Base-by-base conservation (phyloP, 1,140 invertebrate genomes). In the Temnothorax longispinosus region DNA sequence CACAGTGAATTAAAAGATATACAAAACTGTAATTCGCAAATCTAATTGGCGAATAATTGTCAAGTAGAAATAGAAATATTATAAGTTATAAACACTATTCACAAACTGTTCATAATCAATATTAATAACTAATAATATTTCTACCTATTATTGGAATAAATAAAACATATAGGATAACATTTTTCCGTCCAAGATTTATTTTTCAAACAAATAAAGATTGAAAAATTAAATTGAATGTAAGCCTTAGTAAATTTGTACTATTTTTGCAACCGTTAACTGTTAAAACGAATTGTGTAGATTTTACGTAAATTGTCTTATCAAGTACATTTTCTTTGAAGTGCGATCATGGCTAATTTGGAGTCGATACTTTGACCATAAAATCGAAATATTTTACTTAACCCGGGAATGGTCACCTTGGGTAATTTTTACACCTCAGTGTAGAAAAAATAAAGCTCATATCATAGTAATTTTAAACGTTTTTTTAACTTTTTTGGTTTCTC, bases 221-320 rank as follows among this genome's bases (percentile, higher is more conserved):
- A 54, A 74, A 32, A 74, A 38, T 74, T 38, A 74, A 54, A 2
- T 74, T n/a, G 18, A 74, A 74, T n/a, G 32, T 72, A 72, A 72
- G 2, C 5, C 15, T 41, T 21, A 38, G 38, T 38, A 64, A 64
- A 64, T 64, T 64, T 35, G 13, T 18, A 52, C 3, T 41, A 6
- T 41, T 3, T 41, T 6, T 41, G 27, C 27, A 27, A 41, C 38
- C 6, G 38, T 41, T 41, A 41, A 41, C 38, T 41, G 6, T 6
- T 41, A 41, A 41, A 41, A 41, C 27, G 1, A 27, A 27, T 27
- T 27, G 27, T 27, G 27, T 27, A 41, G 38, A 41, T 41, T 41
- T 41, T 3, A 41, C 6, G 38, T 41, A 5, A 6, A 6, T 41
- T 41, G 6, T 41, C 4, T 41, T 41, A 41, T 41, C 38, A 41